These are phyloP conservation scores for Pollenia angustigena DNA, from an alignment of 2,888 invertebrate species.

Conservation along the genomic window DNA sequence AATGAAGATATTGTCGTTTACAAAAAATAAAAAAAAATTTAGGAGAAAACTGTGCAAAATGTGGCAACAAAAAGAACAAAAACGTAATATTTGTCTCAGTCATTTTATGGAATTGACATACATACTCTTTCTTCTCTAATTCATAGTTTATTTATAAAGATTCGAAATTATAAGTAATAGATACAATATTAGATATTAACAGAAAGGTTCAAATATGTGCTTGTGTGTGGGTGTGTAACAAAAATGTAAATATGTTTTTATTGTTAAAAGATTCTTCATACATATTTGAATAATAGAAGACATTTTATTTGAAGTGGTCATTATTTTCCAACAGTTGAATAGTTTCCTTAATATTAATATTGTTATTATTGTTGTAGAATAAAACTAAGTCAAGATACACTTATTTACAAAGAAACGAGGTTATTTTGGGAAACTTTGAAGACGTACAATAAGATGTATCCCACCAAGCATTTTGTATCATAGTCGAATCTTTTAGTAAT, in stretches of 20 bases:
- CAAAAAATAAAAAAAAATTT: constrained; percentile 8
- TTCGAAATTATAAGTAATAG: not conserved
- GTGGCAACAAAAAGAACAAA: constrained; percentile 24
- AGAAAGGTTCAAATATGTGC: not conserved
- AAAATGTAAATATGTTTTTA: not conserved
- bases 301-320: constrained; percentile 10
- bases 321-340: too few species aligned
- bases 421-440: not conserved
- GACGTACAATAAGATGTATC: too few species aligned
- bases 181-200: not conserved
- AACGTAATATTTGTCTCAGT: constrained; percentile 47
- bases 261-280: not conserved
- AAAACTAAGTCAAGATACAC: not conserved
- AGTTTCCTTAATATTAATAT: not conserved
- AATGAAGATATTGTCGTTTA: constrained; percentile 64
- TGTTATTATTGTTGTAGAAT: constrained; percentile 13
- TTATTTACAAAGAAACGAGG: constrained; percentile 13
- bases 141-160: constrained; percentile 9
- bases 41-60: constrained; percentile 15
- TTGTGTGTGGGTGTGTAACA: not conserved
- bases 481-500: too few species aligned
- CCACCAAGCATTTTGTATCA: too few species aligned
- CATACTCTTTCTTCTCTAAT: not conserved
- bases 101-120: constrained; percentile 50
- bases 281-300: constrained; percentile 8